Conservation (phyloP, 2,888 invertebrate species). For the Acrobasis repandana region DNA sequence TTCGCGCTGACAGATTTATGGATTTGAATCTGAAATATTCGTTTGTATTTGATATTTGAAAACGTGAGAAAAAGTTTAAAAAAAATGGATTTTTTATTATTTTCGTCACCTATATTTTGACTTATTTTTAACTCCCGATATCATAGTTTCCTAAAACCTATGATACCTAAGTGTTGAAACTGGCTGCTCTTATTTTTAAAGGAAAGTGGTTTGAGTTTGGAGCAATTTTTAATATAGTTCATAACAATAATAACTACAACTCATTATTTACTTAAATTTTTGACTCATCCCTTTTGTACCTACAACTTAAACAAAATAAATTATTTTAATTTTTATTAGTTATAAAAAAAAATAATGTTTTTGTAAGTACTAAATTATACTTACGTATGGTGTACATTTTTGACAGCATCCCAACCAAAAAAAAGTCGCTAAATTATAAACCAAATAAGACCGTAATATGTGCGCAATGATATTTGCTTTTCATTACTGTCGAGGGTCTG, state of each 20-base stretch:
- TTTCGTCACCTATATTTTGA: too few species aligned
- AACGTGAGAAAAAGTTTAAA: background rate
- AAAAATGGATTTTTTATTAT: background rate
- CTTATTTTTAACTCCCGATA: too few species aligned
- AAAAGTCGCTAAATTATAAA: conserved; percentile 21
- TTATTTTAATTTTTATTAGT: background rate
- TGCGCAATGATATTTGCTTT: conserved; percentile 22
- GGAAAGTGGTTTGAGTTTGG: background rate
- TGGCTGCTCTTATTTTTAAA: too few species aligned
- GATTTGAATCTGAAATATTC: conserved; percentile 13
- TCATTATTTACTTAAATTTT: too few species aligned
- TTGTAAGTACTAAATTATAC: too few species aligned
- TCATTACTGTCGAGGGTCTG: conserved; percentile 17
- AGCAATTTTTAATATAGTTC: too few species aligned
- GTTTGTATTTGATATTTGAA: conserved; percentile 4
- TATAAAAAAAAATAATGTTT: background rate
- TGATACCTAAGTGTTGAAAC: too few species aligned
- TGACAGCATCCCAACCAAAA: conserved; percentile 12
- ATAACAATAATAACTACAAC: too few species aligned
- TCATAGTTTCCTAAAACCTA: too few species aligned
- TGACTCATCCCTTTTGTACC: too few species aligned
- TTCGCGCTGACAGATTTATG: conserved; percentile 18
- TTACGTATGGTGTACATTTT: background rate
- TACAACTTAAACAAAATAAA: background rate
- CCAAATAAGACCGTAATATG: conserved; percentile 20